phyloP scores from a whole-genome alignment of 2,797 vertebrate species.

The Crax fasciolata region DNA sequence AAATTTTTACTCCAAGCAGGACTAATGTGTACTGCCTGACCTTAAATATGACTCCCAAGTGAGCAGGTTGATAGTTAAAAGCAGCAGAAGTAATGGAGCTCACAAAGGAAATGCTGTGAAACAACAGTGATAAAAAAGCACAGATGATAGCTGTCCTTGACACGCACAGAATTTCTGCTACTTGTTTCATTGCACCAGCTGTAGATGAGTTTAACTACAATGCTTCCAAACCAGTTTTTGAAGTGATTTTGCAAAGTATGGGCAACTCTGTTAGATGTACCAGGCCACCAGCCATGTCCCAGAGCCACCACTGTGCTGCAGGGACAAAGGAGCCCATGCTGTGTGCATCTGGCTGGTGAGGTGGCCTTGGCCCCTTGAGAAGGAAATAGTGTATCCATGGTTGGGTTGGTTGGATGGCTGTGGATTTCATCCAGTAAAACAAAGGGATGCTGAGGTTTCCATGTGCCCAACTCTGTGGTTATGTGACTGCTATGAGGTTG shows the following conservation, averaged over 20 bases:
- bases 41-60: conserved; percentile 75
- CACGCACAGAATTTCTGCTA: conserved; percentile 21
- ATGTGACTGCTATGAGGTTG: background rate
- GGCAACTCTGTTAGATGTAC: background rate
- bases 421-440: background rate
- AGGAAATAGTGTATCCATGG: background rate
- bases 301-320: rapidly evolving
- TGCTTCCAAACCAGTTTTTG: conserved; percentile 17
- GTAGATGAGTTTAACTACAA: conserved; percentile 65
- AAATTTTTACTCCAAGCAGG: conserved; percentile 76
- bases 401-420: background rate
- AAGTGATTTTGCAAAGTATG: background rate
- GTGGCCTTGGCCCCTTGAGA: background rate
- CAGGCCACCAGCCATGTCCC: background rate
- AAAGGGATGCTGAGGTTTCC: background rate
- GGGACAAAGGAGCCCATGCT: background rate
- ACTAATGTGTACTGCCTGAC: conserved; percentile 72
- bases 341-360: background rate
- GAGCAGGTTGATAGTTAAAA: conserved; percentile 75
- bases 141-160: conserved; percentile 63
- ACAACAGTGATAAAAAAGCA: conserved; percentile 31
- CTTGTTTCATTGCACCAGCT: conserved; percentile 47
- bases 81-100: conserved; percentile 56
- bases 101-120: conserved; percentile 13
- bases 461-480: rapidly evolving